Conservation (phyloP, 2,113 vertebrate genomes). For the Corythaeola cristata region DNA sequence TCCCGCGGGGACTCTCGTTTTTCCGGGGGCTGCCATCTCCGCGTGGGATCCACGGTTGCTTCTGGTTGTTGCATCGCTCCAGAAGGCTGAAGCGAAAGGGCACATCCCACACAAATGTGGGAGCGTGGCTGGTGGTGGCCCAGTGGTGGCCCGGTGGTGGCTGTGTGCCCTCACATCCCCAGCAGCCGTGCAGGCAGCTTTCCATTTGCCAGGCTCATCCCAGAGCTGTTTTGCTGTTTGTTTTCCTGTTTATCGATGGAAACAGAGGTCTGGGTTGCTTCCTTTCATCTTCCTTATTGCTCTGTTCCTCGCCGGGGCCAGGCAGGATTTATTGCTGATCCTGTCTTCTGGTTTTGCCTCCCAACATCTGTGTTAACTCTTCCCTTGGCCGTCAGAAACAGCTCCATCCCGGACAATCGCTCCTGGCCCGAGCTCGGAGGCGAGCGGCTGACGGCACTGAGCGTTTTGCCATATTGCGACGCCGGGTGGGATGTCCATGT, state of each 20-base stretch:
- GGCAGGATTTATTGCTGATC: background rate
- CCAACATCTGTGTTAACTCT: background rate
- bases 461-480: background rate
- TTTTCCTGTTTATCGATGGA: background rate
- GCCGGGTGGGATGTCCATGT: background rate
- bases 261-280: background rate
- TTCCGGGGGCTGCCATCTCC: background rate
- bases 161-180: background rate
- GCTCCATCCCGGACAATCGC: background rate
- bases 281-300: background rate
- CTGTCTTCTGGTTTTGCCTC: background rate
- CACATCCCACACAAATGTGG: background rate
- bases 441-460: background rate
- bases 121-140: background rate
- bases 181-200: background rate
- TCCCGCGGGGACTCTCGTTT: background rate
- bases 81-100: background rate
- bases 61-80: background rate
- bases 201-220: rapidly evolving
- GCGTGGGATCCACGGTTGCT: background rate
- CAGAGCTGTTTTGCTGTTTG: background rate
- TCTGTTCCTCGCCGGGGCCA: background rate
- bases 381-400: background rate
- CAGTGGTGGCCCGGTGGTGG: background rate
- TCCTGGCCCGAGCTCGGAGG: background rate